Percentiles rank a stretch among this genome's conserved stretches.
Evolutionary conservation across 2,888 invertebrate species (phyloP).

Genomic region (Drosophila multiciliata): DNA sequence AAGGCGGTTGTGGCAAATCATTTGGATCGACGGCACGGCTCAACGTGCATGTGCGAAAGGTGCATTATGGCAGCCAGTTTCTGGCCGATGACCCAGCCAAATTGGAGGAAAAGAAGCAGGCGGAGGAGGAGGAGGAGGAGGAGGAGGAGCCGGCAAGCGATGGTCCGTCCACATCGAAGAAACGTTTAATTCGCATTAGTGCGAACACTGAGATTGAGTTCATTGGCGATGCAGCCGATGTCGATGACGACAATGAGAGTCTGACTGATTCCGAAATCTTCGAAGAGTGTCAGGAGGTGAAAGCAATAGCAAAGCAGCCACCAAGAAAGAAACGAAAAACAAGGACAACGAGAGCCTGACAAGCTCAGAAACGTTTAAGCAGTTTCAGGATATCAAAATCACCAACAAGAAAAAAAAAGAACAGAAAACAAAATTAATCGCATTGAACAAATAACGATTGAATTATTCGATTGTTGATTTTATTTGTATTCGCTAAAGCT

Average conservation of each 20-base stretch:
- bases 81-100: constrained; percentile 29
- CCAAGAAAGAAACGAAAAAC: constrained; percentile 8
- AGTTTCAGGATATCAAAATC: constrained; percentile 13
- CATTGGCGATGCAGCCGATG: constrained; percentile 16
- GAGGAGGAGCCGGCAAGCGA: not conserved
- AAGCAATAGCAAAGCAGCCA: not conserved
- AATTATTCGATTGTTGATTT: constrained; percentile 32
- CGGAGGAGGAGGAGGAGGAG: constrained; percentile 6
- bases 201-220: constrained; percentile 53
- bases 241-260: constrained; percentile 17
- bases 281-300: constrained; percentile 11
- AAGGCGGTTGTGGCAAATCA: constrained; percentile 59
- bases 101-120: constrained; percentile 21
- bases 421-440: not conserved
- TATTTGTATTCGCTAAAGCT: constrained; percentile 51
- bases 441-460: not conserved
- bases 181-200: constrained; percentile 41
- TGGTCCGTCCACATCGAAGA: constrained; percentile 47
- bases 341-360: constrained; percentile 11
- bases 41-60: constrained; percentile 61
- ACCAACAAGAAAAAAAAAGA: constrained; percentile 10
- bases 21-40: constrained; percentile 47
- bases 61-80: constrained; percentile 38
- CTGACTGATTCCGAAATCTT: constrained; percentile 1
- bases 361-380: not conserved